Percentiles rank a stretch among this genome's conserved stretches.
Conservation (phyloP, 2,888 invertebrate species). For the Pollenia angustigena region DNA sequence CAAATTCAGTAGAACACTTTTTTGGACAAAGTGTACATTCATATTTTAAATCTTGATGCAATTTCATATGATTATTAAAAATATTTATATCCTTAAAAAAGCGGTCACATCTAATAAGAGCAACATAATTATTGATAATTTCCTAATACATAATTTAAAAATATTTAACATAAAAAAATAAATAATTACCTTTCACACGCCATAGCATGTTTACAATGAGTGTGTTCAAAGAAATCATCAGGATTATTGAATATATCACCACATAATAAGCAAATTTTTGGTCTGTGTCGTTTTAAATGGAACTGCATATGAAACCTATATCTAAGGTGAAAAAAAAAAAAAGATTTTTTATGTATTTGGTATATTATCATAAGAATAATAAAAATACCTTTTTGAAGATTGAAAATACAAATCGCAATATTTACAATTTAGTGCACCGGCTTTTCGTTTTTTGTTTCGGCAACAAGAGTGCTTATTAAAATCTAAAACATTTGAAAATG, state of each 20-base stretch:
- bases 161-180: neutral
- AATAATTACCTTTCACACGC: constrained; percentile 77
- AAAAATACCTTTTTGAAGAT: constrained; percentile 81
- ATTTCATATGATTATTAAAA: constrained; percentile 75
- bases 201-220: constrained; percentile 79
- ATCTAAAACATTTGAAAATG: constrained; percentile 79
- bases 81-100: constrained; percentile 75
- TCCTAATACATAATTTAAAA: neutral
- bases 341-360: no score
- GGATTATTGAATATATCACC: constrained; percentile 78
- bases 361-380: no score
- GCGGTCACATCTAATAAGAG: constrained; percentile 80
- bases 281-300: constrained; percentile 81
- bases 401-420: constrained; percentile 79
- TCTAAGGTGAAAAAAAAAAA: constrained; percentile 74
- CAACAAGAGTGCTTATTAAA: constrained; percentile 83
- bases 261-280: constrained; percentile 81
- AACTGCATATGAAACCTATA: constrained; percentile 83
- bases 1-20: constrained; percentile 75
- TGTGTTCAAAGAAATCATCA: constrained; percentile 81
- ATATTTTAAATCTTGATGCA: constrained; percentile 75
- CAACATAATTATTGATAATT: neutral
- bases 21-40: constrained; percentile 76
- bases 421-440: constrained; percentile 77
- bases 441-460: constrained; percentile 76